A percentile compares a stretch with the other conserved stretches of the same genome.
Evolutionary conservation across 2,888 invertebrate species (phyloP).

Genomic region (Epinotia demarniana): DNA sequence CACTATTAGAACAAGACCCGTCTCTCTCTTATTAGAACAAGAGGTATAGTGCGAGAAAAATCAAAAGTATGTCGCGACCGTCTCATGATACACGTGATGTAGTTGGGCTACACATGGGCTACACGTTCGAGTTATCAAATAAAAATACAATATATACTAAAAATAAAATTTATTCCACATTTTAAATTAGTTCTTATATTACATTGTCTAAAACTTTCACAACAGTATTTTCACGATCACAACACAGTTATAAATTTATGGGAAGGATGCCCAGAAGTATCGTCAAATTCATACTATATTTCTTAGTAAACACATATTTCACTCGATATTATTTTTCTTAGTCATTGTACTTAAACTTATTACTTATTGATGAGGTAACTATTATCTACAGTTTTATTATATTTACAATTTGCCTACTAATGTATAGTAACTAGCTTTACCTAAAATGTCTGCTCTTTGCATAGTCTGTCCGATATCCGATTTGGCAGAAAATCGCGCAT

Average conservation of each 20-base stretch:
- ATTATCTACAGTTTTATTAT: neutral
- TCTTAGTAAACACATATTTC: neutral
- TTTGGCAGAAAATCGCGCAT: too few species aligned
- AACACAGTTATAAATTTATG: neutral
- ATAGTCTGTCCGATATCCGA: neutral
- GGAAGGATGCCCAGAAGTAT: neutral
- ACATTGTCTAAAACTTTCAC: neutral
- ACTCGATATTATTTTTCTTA: neutral
- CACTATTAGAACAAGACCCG: too few species aligned
- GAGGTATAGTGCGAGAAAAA: too few species aligned
- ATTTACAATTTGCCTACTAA: constrained; percentile 3
- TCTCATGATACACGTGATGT: too few species aligned
- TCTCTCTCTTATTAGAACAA: too few species aligned
- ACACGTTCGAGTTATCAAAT: neutral
- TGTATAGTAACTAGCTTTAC: neutral
- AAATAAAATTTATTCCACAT: neutral
- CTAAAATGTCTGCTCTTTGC: neutral
- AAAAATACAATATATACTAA: neutral
- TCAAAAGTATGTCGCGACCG: too few species aligned
- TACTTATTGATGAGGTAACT: neutral
- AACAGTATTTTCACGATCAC: constrained; percentile 18
- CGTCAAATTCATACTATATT: neutral
- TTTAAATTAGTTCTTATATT: constrained; percentile 2
- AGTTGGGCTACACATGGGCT: too few species aligned
- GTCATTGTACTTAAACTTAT: constrained; percentile 12